Evolutionary conservation across 1,140 invertebrate genomes (phyloP).

Genomic region (Saccostrea echinata): DNA sequence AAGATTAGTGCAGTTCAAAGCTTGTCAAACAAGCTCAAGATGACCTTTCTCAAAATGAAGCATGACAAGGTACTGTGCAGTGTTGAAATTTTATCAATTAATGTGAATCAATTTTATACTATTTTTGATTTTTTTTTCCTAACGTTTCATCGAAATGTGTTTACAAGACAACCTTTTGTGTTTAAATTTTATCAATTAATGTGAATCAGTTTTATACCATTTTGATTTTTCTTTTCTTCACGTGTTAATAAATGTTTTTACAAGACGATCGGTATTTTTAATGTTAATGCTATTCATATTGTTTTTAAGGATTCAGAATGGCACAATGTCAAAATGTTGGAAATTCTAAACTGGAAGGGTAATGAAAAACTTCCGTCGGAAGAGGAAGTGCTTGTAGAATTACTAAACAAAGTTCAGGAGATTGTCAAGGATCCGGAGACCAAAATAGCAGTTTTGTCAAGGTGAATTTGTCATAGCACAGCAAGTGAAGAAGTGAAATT

Average conservation of each 20-base stretch:
- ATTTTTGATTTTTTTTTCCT: no score
- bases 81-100: not conserved
- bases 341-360: not conserved
- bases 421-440: not conserved
- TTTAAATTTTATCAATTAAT: not conserved
- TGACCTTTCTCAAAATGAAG: not conserved
- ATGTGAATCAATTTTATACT: no score
- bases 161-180: not conserved
- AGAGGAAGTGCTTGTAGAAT: not conserved
- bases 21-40: not conserved
- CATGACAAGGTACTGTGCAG: not conserved
- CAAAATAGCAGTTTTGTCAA: not conserved
- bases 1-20: not conserved
- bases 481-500: no score
- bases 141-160: no score
- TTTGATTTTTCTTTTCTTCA: no score
- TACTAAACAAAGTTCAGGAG: not conserved
- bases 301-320: not conserved
- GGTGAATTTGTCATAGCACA: not conserved
- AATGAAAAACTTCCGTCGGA: not conserved
- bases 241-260: no score
- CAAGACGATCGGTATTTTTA: not conserved
- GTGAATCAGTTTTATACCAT: no score
- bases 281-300: no score
- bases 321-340: not conserved